These are phyloP conservation scores for Sparus aurata DNA, from an alignment of 2,797 vertebrate genomes.

Conservation along the genomic window DNA sequence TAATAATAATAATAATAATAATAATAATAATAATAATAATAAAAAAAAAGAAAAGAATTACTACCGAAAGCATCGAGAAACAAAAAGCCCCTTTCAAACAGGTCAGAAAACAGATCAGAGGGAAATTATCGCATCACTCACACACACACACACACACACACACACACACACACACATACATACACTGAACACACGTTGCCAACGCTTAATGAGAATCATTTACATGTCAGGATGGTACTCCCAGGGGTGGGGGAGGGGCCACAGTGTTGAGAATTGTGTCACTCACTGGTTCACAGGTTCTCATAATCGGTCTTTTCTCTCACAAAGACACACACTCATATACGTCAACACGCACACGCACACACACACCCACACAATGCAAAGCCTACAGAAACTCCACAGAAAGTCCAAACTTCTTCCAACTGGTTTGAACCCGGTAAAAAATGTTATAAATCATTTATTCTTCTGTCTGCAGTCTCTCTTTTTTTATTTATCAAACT, in stretches of 20 bases:
- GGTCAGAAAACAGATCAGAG: constrained; percentile 82
- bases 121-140: constrained; percentile 66
- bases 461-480: constrained; percentile 13
- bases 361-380: constrained; percentile 42
- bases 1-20: constrained; percentile 28
- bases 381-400: constrained; percentile 67
- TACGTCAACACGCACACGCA: constrained; percentile 35
- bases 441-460: constrained; percentile 51
- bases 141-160: constrained; percentile 26
- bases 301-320: constrained; percentile 82
- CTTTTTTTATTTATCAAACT: constrained; percentile 22
- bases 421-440: constrained; percentile 50
- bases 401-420: constrained; percentile 57
- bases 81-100: constrained; percentile 81
- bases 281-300: constrained; percentile 85
- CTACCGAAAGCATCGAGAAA: constrained; percentile 74
- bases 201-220: constrained; percentile 85
- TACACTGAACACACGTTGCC: constrained; percentile 71
- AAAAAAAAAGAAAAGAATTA: constrained; percentile 67
- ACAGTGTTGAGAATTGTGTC: constrained; percentile 87
- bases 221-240: constrained; percentile 84
- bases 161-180: constrained; percentile 37
- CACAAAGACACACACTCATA: constrained; percentile 65
- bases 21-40: too few species aligned
- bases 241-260: constrained; percentile 81